Percentiles rank a stretch among this genome's conserved stretches.
phyloP scores from a whole-genome alignment of 35 echinoderm and acorn worm genomes.

The Apostichopus japonicus region DNA sequence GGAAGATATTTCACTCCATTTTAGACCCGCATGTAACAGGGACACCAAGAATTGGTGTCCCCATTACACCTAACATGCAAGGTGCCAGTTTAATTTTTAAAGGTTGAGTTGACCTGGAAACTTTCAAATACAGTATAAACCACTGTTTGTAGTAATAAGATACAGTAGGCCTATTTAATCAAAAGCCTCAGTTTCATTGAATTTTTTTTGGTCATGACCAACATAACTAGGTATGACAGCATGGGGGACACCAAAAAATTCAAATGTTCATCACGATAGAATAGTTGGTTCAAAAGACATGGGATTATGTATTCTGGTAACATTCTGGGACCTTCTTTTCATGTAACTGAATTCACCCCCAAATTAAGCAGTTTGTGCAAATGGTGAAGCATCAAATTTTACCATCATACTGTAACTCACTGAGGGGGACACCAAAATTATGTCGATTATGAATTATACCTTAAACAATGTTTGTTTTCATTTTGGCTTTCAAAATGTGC shows the following conservation, averaged over 20 bases:
- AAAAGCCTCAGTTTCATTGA: background rate
- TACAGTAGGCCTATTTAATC: background rate
- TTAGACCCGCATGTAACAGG: background rate
- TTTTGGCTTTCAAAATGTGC: background rate
- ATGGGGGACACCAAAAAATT: background rate
- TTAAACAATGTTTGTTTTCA: background rate
- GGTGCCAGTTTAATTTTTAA: background rate
- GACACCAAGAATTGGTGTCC: background rate
- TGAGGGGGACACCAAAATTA: background rate
- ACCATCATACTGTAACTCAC: background rate
- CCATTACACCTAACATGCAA: background rate
- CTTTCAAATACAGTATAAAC: background rate
- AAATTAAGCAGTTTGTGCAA: background rate
- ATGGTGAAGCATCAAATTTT: constrained; percentile 10
- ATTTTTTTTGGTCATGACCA: background rate
- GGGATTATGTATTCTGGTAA: constrained; percentile 24
- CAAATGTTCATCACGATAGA: background rate
- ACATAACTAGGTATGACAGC: constrained; percentile 31
- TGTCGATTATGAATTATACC: background rate
- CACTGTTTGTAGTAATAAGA: background rate
- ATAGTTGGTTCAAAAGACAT: background rate
- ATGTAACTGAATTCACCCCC: background rate
- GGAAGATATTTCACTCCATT: background rate
- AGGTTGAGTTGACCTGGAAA: background rate
- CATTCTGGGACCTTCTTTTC: background rate